Percentiles rank a stretch among this genome's conserved stretches.
Conservation (phyloP, 1,140 invertebrate genomes). For the Papilio glaucus region DNA sequence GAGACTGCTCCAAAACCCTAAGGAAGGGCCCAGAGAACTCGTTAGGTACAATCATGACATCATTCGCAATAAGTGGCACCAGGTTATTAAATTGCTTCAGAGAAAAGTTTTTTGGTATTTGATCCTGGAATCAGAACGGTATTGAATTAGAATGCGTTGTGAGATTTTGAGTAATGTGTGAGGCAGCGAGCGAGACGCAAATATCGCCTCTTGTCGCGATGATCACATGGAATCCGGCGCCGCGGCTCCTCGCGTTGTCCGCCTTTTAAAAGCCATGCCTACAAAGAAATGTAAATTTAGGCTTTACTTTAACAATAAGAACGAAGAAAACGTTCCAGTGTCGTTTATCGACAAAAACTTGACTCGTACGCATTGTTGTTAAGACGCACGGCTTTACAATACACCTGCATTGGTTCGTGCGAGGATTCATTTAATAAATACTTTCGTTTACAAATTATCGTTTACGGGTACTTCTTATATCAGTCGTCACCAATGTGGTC, state of each 20-base stretch:
- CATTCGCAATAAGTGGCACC: too few relatives aligned
- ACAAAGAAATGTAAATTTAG: conserved; percentile 33
- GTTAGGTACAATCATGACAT: too few relatives aligned
- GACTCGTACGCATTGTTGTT: conserved; percentile 21
- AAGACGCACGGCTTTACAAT: conserved; percentile 10
- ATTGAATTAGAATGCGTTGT: neutral
- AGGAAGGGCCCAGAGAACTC: too few relatives aligned
- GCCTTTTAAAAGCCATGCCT: conserved; percentile 9
- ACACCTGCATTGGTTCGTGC: conserved; percentile 15
- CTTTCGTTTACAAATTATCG: conserved; percentile 3
- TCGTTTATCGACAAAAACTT: conserved; percentile 36
- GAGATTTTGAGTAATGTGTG: neutral
- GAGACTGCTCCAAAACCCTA: too few relatives aligned
- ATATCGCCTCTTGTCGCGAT: neutral
- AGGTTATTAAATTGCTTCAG: too few relatives aligned
- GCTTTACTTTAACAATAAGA: conserved; percentile 30
- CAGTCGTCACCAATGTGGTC: too few relatives aligned
- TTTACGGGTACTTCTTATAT: too few relatives aligned
- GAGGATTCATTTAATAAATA: conserved; percentile 12
- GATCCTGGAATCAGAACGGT: neutral
- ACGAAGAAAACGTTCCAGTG: conserved; percentile 18
- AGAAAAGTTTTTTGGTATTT: too few relatives aligned
- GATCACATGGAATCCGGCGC: conserved; percentile 11
- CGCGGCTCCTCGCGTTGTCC: neutral
- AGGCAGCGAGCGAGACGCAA: neutral